A percentile compares a stretch with the other conserved stretches of the same genome.
These are phyloP conservation scores for Drosophila anomelani DNA, from an alignment of 2,888 invertebrate genomes.

Conservation along the genomic window DNA sequence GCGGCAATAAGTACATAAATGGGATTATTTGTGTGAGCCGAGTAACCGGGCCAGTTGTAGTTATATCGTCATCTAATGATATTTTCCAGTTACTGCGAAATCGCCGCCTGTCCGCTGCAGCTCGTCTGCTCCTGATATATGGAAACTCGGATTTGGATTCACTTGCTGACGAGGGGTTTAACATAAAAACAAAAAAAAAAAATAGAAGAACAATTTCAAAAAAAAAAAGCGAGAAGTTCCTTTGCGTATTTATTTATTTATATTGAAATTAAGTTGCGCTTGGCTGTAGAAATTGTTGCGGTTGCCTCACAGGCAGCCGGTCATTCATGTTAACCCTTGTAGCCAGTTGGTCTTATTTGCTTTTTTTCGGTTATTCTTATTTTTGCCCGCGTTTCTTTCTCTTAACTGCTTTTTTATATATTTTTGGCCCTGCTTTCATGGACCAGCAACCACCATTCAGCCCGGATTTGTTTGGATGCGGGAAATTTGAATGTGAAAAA, in stretches of 20 bases:
- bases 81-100: constrained; percentile 22
- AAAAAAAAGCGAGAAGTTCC: constrained; percentile 1
- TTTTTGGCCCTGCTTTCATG: constrained; percentile 45
- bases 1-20: constrained; percentile 75
- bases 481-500: constrained; percentile 71
- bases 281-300: constrained; percentile 76
- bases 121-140: constrained; percentile 31
- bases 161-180: constrained; percentile 5
- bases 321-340: constrained; percentile 68
- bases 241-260: constrained; percentile 69
- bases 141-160: constrained; percentile 22
- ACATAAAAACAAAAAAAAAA: not conserved
- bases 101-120: constrained; percentile 13
- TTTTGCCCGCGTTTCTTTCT: constrained; percentile 23
- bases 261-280: constrained; percentile 79
- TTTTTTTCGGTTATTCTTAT: constrained; percentile 11
- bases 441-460: constrained; percentile 54
- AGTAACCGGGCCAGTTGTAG: constrained; percentile 24
- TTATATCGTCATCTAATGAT: constrained; percentile 44
- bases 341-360: constrained; percentile 38
- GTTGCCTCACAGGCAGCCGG: constrained; percentile 49
- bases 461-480: constrained; percentile 64
- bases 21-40: constrained; percentile 68
- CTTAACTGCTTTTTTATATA: constrained; percentile 32
- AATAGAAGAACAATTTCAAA: not conserved